Percentiles rank a stretch among this genome's conserved stretches.
Conservation (phyloP, 2,888 invertebrate species). For the Anarsia innoxiella region DNA sequence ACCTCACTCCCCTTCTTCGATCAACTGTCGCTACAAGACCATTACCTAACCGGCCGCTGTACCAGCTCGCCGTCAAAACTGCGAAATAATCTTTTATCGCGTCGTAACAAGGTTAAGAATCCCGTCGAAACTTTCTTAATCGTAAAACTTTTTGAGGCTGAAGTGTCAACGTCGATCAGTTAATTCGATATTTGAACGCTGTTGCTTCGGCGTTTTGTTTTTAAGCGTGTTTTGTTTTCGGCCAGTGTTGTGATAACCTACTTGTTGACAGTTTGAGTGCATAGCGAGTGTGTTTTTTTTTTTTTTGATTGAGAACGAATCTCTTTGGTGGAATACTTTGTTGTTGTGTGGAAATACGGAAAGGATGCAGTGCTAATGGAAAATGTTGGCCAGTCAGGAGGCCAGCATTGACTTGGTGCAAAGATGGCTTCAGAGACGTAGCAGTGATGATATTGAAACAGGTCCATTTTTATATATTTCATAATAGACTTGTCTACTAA, state of each 20-base stretch:
- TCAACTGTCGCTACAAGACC: slow-evolving; percentile 53
- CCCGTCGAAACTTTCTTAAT: slow-evolving; percentile 19
- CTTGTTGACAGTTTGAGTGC: too few relatives aligned
- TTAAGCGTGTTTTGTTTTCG: slow-evolving; percentile 18
- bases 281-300: slow-evolving; percentile 9
- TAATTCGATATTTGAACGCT: slow-evolving; percentile 65
- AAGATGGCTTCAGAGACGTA: slow-evolving; percentile 56
- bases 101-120: slow-evolving; percentile 36
- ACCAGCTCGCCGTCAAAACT: slow-evolving; percentile 43
- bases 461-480: too few relatives aligned
- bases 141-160: slow-evolving; percentile 16
- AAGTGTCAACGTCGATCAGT: slow-evolving; percentile 22
- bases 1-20: slow-evolving; percentile 58
- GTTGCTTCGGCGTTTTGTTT: slow-evolving; percentile 33
- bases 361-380: slow-evolving; percentile 44
- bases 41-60: slow-evolving; percentile 66
- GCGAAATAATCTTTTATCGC: slow-evolving; percentile 26
- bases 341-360: slow-evolving; percentile 18
- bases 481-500: too few relatives aligned
- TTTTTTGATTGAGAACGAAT: not conserved
- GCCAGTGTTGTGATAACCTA: slow-evolving; percentile 24
- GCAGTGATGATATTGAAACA: slow-evolving; percentile 56
- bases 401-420: slow-evolving; percentile 67
- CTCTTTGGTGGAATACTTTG: not conserved
- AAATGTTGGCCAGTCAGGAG: slow-evolving; percentile 67